Evolutionary conservation across 1,140 invertebrate species (phyloP).

Genomic region (Phenacoccus solenopsis): DNA sequence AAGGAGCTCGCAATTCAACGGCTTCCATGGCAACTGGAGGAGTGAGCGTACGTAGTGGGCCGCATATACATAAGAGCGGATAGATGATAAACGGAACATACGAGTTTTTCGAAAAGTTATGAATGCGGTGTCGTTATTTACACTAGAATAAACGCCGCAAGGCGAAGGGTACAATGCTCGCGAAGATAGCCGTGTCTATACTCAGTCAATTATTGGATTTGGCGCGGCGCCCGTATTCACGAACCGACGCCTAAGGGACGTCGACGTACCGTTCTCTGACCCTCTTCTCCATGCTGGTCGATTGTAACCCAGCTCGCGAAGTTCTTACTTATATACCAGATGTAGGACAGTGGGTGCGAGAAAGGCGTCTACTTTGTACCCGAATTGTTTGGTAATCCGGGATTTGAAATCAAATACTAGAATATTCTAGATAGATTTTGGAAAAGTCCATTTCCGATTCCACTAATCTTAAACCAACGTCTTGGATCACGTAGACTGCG

Average conservation of each 20-base stretch:
- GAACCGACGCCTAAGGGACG: conserved; percentile 4
- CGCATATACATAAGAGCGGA: background rate
- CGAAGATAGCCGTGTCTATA: background rate
- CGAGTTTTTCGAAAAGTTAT: background rate
- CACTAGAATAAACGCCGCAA: background rate
- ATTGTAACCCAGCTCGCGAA: too few species aligned
- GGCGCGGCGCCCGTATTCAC: background rate
- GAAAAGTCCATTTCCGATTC: too few species aligned
- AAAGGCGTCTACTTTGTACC: too few species aligned
- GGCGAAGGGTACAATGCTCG: background rate
- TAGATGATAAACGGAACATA: background rate
- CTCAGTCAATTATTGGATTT: conserved; percentile 10
- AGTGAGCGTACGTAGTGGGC: background rate
- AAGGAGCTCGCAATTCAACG: background rate
- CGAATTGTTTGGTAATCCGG: too few species aligned
- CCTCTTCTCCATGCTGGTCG: too few species aligned
- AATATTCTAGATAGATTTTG: too few species aligned
- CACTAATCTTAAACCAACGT: too few species aligned
- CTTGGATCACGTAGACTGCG: too few species aligned
- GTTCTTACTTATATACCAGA: too few species aligned
- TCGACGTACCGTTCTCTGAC: background rate
- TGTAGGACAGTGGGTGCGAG: too few species aligned
- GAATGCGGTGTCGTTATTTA: background rate
- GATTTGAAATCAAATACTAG: too few species aligned
- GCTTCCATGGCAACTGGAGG: background rate